Base-by-base conservation (phyloP, 2,797 vertebrate species). In the Diglossa cyanea region DNA sequence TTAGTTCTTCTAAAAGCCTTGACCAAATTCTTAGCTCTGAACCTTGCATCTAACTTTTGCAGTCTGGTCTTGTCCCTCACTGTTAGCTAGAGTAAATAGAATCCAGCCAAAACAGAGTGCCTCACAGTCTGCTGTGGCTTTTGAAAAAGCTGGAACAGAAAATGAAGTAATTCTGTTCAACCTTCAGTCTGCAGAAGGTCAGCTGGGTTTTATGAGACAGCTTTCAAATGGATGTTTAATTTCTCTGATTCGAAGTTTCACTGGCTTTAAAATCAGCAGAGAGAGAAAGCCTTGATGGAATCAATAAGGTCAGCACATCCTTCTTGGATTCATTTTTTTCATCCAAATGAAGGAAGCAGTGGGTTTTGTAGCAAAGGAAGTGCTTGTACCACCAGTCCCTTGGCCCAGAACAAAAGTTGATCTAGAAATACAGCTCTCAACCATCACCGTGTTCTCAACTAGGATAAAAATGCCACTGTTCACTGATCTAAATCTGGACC, bases 341-440 rank as follows among this genome's bases (percentile, higher is more conserved):
- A 83, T 12, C 39, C 11, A 2, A 78, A 55, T 74, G n/a, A 73
- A 88, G 81, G 42, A 47, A 88, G 35, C 16, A 44, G 42, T 26
- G 21, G 50, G 63, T 47, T 79, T 73, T 71, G 7, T 70, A 71
- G 57, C 6, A 9, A 77, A 72, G 45, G 17, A 81, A 37, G 42
- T 81, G 40, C 65, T 94, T 85, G 71, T 75, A 57, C 53, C 51
- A 80, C 45, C 53, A 83, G 76, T 58, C 35, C n/a, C 63, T 63
- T 16, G 4, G 68, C 39, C 60, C 61, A 62, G 70, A 77, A 76
- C 16, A 75, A 47, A 74, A 62, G 17, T 0, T 25, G 30, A 54
- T 84, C 39, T 33, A 94, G 75, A 94, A 86, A 92, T 67, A 89
- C 21, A 75, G 51, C n/a, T 95, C 85, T 90, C 63, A 95, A 48